These are phyloP conservation scores for Pseudopipra pipra DNA, from an alignment of 2,113 vertebrate genomes.

Conservation along the genomic window DNA sequence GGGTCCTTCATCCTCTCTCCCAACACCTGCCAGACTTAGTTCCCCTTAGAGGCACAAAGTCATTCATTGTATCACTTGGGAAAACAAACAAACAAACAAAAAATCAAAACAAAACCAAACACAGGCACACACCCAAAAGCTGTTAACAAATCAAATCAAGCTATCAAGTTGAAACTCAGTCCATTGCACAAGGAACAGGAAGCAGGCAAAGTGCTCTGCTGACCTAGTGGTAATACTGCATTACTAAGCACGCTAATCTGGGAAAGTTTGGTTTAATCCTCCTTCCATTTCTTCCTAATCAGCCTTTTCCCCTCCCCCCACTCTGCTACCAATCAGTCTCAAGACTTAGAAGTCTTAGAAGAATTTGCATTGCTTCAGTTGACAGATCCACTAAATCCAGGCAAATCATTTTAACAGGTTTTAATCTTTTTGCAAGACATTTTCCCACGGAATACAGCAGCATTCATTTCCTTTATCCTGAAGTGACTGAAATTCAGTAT, in stretches of 20 bases:
- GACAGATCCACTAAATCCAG: neutral
- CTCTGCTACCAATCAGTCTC: neutral
- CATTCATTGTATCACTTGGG: neutral
- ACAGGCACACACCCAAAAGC: neutral
- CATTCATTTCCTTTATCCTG: neutral
- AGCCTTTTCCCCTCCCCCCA: neutral
- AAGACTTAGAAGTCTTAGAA: neutral
- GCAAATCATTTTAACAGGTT: constrained; percentile 18
- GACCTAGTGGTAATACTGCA: constrained; percentile 30
- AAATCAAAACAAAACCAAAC: neutral
- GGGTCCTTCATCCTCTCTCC: neutral
- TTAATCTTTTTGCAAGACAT: neutral
- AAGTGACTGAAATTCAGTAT: neutral
- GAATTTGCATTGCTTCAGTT: neutral
- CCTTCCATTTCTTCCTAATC: constrained; percentile 30
- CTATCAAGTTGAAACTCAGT: neutral
- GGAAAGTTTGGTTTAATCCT: constrained; percentile 55
- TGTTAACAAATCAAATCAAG: neutral
- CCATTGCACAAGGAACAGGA: neutral
- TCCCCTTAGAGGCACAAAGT: neutral
- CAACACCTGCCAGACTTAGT: neutral
- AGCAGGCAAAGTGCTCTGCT: constrained; percentile 21
- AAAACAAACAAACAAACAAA: neutral
- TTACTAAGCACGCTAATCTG: constrained; percentile 15
- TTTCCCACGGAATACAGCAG: neutral